Base-by-base conservation (phyloP, 2,797 vertebrate genomes). In the Tragopan temminckii region DNA sequence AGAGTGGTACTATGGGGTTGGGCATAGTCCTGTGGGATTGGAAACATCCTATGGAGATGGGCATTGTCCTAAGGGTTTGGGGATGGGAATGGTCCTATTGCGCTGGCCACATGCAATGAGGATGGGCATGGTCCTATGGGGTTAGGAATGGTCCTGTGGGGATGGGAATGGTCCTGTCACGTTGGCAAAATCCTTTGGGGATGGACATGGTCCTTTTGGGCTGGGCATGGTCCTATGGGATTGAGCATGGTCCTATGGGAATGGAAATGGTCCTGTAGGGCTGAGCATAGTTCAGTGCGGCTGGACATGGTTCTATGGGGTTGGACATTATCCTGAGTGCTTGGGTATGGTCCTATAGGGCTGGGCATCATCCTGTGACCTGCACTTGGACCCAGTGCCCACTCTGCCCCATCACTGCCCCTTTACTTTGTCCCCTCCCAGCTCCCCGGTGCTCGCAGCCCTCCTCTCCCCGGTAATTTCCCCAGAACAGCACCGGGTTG, bases 401-500 rank as follows among this genome's bases (percentile, higher is more conserved):
- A 12, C 59, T 25, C 59, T 36, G 59, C 36, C 59, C 25, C 25
- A 61, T 11, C 27, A 27, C 59, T 61, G 59, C 36, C 16, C 36
- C 36, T 40, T 61, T 38, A 19, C 25, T 11, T 25, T 27, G 38
- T 62, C 36, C 25, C 17, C 29, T n/a, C 59, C 36, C 59, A 25
- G 29, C 43, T 70, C 42, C 61, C 48, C 40, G 12, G 38, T 48
- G 18, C 48, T 71, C 40, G 9, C 50, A 64, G 61, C 20, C 59
- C 52, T 70, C 45, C 58, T 62, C 75, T 94, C 83, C 75, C 81
- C 53, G 80, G 74, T 59, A 94, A 93, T 95, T 95, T 78, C 79
- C 71, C 69, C 75, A 91, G 27, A 91, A 90, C 55, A 91, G 77
- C 80, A 55, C 69, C 88, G 58, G 88, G 95, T 96, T 94, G 95